Percentiles rank a stretch among this genome's conserved stretches.
Evolutionary conservation across 2,888 invertebrate species (phyloP).

Genomic region (Caenorhabditis sinica): DNA sequence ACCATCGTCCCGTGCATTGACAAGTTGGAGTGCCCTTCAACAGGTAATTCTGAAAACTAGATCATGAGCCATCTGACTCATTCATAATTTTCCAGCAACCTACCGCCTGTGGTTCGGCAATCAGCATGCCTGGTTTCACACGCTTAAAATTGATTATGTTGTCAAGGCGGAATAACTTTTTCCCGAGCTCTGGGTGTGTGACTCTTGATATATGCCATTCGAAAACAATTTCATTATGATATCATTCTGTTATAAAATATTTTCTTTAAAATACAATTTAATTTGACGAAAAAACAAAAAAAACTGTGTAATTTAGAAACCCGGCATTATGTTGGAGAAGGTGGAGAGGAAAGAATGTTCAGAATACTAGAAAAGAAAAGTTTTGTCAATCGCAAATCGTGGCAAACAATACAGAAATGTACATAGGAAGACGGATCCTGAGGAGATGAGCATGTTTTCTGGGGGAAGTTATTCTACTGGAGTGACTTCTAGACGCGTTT

Average conservation of each 20-base stretch:
- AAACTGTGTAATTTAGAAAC: background rate
- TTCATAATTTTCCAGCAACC: constrained; percentile 55
- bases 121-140: constrained; percentile 82
- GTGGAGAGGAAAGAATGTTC: constrained; percentile 23
- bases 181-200: background rate
- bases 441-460: background rate
- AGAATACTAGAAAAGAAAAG: background rate
- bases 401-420: constrained; percentile 31
- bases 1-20: constrained; percentile 80
- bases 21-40: constrained; percentile 40
- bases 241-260: constrained; percentile 19
- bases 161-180: constrained; percentile 40
- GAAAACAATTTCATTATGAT: constrained; percentile 31
- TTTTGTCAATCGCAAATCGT: constrained; percentile 8
- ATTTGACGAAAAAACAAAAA: constrained; percentile 1
- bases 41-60: constrained; percentile 37
- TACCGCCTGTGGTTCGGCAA: constrained; percentile 81
- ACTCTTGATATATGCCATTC: too few relatives aligned
- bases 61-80: constrained; percentile 14
- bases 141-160: constrained; percentile 73
- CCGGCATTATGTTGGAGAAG: constrained; percentile 12
- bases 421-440: constrained; percentile 8
- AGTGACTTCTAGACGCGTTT: constrained; percentile 59
- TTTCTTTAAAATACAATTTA: background rate
- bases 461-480: constrained; percentile 63